These are phyloP conservation scores for Vidua macroura DNA, from an alignment of 2,113 vertebrate genomes.

Conservation along the genomic window DNA sequence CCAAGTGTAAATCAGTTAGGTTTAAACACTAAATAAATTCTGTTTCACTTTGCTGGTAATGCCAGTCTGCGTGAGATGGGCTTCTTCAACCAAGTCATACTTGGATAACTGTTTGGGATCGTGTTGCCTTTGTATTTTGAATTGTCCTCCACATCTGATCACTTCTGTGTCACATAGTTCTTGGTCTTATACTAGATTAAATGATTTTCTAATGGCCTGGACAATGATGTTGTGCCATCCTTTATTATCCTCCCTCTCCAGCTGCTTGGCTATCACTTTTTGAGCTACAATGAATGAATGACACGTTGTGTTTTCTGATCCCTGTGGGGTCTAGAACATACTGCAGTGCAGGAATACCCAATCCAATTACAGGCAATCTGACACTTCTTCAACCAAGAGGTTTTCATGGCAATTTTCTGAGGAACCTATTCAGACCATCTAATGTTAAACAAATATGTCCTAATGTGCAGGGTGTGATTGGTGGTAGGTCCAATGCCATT, in stretches of 20 bases:
- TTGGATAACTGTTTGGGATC: background rate
- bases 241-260: background rate
- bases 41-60: background rate
- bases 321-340: background rate
- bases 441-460: background rate
- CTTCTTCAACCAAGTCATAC: background rate
- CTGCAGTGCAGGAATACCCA: background rate
- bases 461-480: background rate
- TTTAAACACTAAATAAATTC: background rate
- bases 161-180: background rate
- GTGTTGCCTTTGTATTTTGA: background rate
- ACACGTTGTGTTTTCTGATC: background rate
- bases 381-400: background rate
- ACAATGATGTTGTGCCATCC: background rate
- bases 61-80: background rate
- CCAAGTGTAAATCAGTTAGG: background rate
- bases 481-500: background rate
- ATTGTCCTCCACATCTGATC: background rate
- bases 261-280: background rate
- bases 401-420: background rate
- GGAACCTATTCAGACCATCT: background rate
- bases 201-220: background rate
- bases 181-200: background rate
- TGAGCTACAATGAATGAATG: background rate
- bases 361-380: background rate